Percentiles rank a stretch among this genome's conserved stretches.
These are phyloP conservation scores for Pachypsylla venusta DNA, from an alignment of 1,140 invertebrate species.

Conservation along the genomic window DNA sequence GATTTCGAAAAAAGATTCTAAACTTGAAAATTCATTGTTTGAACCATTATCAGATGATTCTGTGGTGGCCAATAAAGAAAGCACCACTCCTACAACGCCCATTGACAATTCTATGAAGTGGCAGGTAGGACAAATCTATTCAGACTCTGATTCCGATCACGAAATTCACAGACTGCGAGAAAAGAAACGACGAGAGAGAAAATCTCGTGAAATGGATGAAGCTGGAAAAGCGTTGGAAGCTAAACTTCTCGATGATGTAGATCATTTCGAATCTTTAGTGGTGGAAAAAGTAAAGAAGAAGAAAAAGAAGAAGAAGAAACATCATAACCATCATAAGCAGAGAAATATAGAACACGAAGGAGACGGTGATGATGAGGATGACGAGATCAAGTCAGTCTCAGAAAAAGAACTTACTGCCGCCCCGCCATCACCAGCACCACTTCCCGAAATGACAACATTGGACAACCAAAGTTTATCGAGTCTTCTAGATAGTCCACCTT, in stretches of 20 bases:
- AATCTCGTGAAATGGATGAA: slow-evolving; percentile 47
- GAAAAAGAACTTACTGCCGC: slow-evolving; percentile 16
- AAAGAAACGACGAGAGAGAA: slow-evolving; percentile 51
- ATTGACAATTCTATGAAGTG: slow-evolving; percentile 23
- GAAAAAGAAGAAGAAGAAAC: slow-evolving; percentile 18
- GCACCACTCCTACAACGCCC: slow-evolving; percentile 15
- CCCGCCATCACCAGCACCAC: background rate
- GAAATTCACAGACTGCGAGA: slow-evolving; percentile 39
- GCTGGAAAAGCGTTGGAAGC: slow-evolving; percentile 64
- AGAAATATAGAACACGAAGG: slow-evolving; percentile 11
- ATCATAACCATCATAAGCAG: slow-evolving; percentile 14
- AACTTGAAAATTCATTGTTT: slow-evolving; percentile 69
- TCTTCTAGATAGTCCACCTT: slow-evolving; percentile 33
- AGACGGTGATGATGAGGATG: slow-evolving; percentile 8
- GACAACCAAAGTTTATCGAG: slow-evolving; percentile 30
- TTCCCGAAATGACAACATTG: too few species aligned
- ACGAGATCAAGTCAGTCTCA: slow-evolving; percentile 4
- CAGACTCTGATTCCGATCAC: slow-evolving; percentile 29
- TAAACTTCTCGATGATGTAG: slow-evolving; percentile 47
- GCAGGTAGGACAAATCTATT: slow-evolving; percentile 29
- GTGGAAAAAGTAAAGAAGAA: slow-evolving; percentile 19
- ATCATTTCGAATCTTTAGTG: slow-evolving; percentile 24
- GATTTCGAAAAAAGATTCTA: slow-evolving; percentile 44
- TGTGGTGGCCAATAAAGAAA: slow-evolving; percentile 26
- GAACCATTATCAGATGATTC: slow-evolving; percentile 64